Evolutionary conservation across 2,113 vertebrate genomes (phyloP).

Genomic region (Spea multiplicata): DNA sequence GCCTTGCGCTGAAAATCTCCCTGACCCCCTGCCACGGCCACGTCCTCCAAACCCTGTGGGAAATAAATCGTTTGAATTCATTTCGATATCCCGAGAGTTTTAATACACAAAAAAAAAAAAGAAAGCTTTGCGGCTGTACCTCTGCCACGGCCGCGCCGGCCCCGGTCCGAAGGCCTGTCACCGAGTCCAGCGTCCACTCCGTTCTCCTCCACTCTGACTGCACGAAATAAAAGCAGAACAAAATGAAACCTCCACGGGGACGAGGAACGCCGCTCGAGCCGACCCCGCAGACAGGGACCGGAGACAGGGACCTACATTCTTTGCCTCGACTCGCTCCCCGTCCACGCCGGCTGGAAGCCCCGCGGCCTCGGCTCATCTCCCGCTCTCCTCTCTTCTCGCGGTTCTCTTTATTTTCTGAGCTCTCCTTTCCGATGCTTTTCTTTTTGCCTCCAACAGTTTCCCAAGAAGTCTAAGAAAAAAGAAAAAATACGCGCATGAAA

Average conservation of each 20-base stretch:
- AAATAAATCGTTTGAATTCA: background rate
- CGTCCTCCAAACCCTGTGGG: conserved; percentile 74
- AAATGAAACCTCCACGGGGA: too few species aligned
- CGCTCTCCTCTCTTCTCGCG: conserved; percentile 83
- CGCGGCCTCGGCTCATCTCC: conserved; percentile 80
- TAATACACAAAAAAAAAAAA: background rate
- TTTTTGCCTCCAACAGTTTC: conserved; percentile 96
- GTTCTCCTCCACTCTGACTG: conserved; percentile 88
- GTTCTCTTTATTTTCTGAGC: conserved; percentile 85
- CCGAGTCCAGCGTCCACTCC: conserved; percentile 81
- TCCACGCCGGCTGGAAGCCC: conserved; percentile 77
- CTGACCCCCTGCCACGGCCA: conserved; percentile 84
- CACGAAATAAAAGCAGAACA: conserved; percentile 31
- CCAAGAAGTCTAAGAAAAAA: conserved; percentile 82
- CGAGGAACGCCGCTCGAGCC: too few species aligned
- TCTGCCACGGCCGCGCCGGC: conserved; percentile 83
- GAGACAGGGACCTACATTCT: conserved; percentile 71
- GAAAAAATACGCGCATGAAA: background rate
- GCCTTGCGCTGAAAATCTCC: conserved; percentile 88
- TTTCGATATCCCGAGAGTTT: background rate
- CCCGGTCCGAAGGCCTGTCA: conserved; percentile 81
- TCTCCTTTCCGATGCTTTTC: conserved; percentile 87
- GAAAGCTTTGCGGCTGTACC: conserved; percentile 65
- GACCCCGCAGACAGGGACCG: too few species aligned
- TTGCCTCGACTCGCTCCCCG: conserved; percentile 76